Conservation (phyloP, 2,888 invertebrate species). For the Eupithecia abbreviata region DNA sequence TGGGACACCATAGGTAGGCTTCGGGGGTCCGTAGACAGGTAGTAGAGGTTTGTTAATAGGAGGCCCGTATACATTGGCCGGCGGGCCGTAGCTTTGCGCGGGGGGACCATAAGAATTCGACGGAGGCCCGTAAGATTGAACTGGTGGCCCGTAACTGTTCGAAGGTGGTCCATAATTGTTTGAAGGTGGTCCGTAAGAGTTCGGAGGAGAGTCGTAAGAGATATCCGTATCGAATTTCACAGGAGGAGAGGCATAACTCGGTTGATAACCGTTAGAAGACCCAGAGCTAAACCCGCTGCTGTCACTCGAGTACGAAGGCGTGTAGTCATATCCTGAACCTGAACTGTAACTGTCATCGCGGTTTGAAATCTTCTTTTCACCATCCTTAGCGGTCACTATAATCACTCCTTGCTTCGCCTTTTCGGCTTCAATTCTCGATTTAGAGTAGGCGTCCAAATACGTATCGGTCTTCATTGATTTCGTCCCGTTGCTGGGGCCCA, state of each 20-base stretch:
- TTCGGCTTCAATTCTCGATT: slow-evolving; percentile 80
- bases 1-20: slow-evolving; percentile 81
- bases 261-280: slow-evolving; percentile 58
- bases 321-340: slow-evolving; percentile 75
- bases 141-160: slow-evolving; percentile 67
- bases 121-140: slow-evolving; percentile 67
- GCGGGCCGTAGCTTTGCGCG: slow-evolving; percentile 62
- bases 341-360: slow-evolving; percentile 75
- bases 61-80: slow-evolving; percentile 64
- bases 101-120: slow-evolving; percentile 71
- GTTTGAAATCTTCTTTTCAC: slow-evolving; percentile 77
- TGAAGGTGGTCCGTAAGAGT: slow-evolving; percentile 71
- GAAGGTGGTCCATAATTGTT: slow-evolving; percentile 55
- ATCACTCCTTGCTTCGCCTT: slow-evolving; percentile 74
- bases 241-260: slow-evolving; percentile 63
- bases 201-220: slow-evolving; percentile 63
- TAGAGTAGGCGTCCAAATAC: slow-evolving; percentile 86
- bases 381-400: slow-evolving; percentile 77
- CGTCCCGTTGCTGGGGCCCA: slow-evolving; percentile 70
- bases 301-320: slow-evolving; percentile 68
- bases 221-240: slow-evolving; percentile 70
- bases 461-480: slow-evolving; percentile 81
- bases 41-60: slow-evolving; percentile 58
- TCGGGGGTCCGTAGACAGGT: slow-evolving; percentile 72
- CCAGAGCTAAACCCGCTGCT: slow-evolving; percentile 63